phyloP scores from a whole-genome alignment of 2,797 vertebrate species.

The Harpagifer antarcticus region DNA sequence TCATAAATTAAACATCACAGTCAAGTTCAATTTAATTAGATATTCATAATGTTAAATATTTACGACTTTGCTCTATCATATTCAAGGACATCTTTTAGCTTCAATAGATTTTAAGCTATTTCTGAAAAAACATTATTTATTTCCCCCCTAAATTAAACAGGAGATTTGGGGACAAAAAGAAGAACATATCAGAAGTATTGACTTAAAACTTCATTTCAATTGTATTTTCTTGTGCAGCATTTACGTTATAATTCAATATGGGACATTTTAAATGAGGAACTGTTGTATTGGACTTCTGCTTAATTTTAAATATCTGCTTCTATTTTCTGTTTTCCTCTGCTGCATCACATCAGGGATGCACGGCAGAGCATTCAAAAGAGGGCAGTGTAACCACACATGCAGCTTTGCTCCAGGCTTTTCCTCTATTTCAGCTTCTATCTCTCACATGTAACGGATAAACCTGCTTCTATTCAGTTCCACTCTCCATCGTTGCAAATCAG shows the following conservation, averaged over 20 bases:
- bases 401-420: slow-evolving; percentile 15
- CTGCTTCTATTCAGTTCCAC: slow-evolving; percentile 6
- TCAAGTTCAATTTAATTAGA: not conserved
- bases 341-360: slow-evolving; percentile 24
- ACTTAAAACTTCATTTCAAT: not conserved
- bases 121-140: not conserved
- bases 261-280: not conserved
- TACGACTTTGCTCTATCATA: not conserved
- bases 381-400: slow-evolving; percentile 79
- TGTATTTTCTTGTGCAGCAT: not conserved
- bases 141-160: not conserved
- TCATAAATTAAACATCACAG: not conserved
- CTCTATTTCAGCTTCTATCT: slow-evolving; percentile 12
- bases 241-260: not conserved
- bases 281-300: not conserved
- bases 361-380: slow-evolving; percentile 77
- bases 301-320: not conserved
- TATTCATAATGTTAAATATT: slow-evolving; percentile 1
- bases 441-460: slow-evolving; percentile 3
- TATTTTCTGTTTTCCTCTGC: slow-evolving; percentile 8
- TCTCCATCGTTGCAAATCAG: slow-evolving; percentile 30
- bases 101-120: not conserved
- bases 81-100: not conserved
- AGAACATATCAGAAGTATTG: not conserved
- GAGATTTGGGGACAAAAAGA: slow-evolving; percentile 2